Percentiles rank a stretch among this genome's conserved stretches.
These are phyloP conservation scores for Hyperopisus bebe DNA, from an alignment of 2,113 vertebrate species.

Conservation along the genomic window DNA sequence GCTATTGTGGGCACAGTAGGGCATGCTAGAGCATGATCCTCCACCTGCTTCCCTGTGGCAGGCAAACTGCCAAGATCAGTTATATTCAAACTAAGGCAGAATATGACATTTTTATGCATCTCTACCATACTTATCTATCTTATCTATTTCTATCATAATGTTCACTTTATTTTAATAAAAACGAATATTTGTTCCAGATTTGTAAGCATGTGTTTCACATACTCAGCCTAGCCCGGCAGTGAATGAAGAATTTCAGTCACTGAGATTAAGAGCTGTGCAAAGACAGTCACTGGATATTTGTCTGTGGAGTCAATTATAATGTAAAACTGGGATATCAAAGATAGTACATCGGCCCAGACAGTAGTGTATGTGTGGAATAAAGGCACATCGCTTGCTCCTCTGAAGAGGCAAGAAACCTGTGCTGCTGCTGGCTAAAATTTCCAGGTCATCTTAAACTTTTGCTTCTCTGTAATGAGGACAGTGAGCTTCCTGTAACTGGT, in stretches of 20 bases:
- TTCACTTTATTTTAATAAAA: neutral
- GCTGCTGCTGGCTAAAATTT: neutral
- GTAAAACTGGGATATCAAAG: neutral
- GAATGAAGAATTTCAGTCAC: neutral
- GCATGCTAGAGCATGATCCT: constrained; percentile 29
- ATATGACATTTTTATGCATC: constrained; percentile 15
- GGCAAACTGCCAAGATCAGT: constrained; percentile 18
- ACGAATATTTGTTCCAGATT: neutral
- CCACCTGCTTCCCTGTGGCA: constrained; percentile 45
- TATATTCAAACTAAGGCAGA: neutral
- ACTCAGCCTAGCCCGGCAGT: neutral
- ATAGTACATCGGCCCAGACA: neutral
- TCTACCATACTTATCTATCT: constrained; percentile 16
- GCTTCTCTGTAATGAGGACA: neutral
- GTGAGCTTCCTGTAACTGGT: neutral
- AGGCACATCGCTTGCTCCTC: neutral
- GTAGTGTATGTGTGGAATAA: neutral
- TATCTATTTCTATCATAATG: neutral
- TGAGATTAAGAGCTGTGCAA: neutral
- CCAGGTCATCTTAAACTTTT: neutral
- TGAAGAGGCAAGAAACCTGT: neutral
- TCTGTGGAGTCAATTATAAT: neutral
- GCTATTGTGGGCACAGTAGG: constrained; percentile 29
- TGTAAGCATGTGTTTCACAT: neutral
- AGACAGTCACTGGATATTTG: neutral